Evolutionary conservation across 2,797 vertebrate species (phyloP), one percentile per base, ranked within the genome.

Genomic region (Nyctalus aviator): DNA sequence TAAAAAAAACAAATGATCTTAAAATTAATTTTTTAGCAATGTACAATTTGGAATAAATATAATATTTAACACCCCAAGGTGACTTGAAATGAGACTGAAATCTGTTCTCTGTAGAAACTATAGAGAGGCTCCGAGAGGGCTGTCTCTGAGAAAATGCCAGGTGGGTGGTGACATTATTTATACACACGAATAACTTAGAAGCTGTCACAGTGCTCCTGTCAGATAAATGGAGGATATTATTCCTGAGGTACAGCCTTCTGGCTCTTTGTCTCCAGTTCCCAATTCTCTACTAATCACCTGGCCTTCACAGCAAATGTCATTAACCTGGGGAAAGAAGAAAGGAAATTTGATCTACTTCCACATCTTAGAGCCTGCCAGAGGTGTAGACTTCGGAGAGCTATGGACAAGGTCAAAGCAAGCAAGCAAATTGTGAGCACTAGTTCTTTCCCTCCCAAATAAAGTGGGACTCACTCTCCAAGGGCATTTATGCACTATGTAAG

Each of bases 41-140:
- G 68, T 55, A 27, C 3, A 23, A 79, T 96, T 92, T 68, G 27
- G 83, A 91, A 85, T 75, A 96, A 87, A 82, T 75, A 86, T 75
- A 66, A 57, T 92, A 32, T 48, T 23, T 84, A 76, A 69, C 41
- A 72, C 66, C 53, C 15, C 2, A 50, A 81, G 62, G 44, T 81
- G 62, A 87, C 44, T 62, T 21, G 0, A 66, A 41, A 7, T 20
- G 23, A 73, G 41, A 44, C 81, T 94, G 68, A 62, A 73, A 69
- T 84, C 89, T 84, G 46, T 91, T 87, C 76, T 82, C 35, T 82
- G 14, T 37, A 68, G 93, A 88, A 94, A 68, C 32, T 37, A 72
- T 25, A 50, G 17, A 92, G n/a, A 79, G 23, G 30, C 8, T 41
- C 35, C 78, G 46, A 69, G 72, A 89, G 41, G 23, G 23, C 46